phyloP scores from a whole-genome alignment of 2,113 vertebrate genomes.

The Heteronetta atricapilla region DNA sequence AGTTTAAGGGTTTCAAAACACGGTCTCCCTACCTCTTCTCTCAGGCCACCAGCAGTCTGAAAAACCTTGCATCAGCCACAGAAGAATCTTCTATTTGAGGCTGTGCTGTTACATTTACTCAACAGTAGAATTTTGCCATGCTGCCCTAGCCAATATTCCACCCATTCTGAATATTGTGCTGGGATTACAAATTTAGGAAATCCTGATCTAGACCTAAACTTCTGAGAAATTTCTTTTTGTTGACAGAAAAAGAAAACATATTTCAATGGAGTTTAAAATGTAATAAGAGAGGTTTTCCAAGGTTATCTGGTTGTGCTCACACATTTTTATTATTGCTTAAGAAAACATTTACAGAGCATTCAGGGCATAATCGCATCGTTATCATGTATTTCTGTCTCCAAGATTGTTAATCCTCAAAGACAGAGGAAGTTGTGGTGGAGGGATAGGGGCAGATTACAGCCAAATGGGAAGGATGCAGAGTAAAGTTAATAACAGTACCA shows the following conservation, averaged over 20 bases:
- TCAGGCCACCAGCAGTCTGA: not conserved
- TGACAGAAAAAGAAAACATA: not conserved
- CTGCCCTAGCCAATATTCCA: not conserved
- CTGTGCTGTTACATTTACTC: not conserved
- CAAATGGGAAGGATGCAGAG: not conserved
- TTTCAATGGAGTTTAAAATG: not conserved
- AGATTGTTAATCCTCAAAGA: not conserved
- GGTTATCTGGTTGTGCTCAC: not conserved
- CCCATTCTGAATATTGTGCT: not conserved
- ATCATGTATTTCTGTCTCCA: not conserved
- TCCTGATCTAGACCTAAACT: not conserved
- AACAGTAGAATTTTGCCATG: not conserved
- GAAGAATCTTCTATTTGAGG: not conserved
- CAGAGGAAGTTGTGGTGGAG: not conserved
- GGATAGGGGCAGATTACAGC: not conserved
- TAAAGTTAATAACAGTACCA: not conserved
- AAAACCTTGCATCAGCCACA: not conserved
- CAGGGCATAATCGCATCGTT: not conserved
- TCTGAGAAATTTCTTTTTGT: not conserved
- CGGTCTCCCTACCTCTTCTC: not conserved
- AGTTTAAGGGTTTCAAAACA: not conserved
- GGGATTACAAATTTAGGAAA: not conserved
- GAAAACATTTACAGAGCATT: conserved; percentile 6
- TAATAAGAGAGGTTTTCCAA: not conserved
- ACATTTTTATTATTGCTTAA: conserved; percentile 38